Evolutionary conservation across 2,888 invertebrate genomes (phyloP).

Genomic region (Zygaena filipendulae): DNA sequence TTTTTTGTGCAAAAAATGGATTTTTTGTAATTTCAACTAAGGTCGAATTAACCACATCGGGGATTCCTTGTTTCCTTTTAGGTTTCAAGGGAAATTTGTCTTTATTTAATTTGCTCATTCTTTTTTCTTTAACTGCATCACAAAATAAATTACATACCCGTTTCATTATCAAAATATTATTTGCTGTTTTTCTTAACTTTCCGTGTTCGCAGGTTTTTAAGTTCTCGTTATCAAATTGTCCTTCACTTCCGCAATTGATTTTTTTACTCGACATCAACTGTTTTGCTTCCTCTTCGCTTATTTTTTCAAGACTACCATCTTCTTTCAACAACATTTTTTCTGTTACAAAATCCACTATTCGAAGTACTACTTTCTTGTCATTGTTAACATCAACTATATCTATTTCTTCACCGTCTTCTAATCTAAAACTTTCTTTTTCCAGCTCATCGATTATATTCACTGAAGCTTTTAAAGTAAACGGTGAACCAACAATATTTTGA

Average conservation of each 20-base stretch:
- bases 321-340: constrained; percentile 67
- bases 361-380: constrained; percentile 55
- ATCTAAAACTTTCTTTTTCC: constrained; percentile 43
- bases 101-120: constrained; percentile 9
- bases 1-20: constrained; percentile 28
- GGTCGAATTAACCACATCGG: constrained; percentile 60
- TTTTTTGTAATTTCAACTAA: constrained; percentile 32
- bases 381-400: constrained; percentile 52
- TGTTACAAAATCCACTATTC: constrained; percentile 65
- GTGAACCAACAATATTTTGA: constrained; percentile 68
- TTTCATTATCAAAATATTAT: constrained; percentile 38
- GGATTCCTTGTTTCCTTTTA: constrained; percentile 37
- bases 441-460: constrained; percentile 38
- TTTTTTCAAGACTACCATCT: constrained; percentile 57
- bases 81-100: constrained; percentile 11
- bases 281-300: constrained; percentile 52
- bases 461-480: constrained; percentile 60
- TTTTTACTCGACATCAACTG: constrained; percentile 37
- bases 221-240: constrained; percentile 8
- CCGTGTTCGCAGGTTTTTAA: constrained; percentile 5
- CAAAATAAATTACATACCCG: constrained; percentile 40
- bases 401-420: constrained; percentile 60
- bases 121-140: constrained; percentile 22
- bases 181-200: constrained; percentile 21
- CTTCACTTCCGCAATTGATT: constrained; percentile 14